Conservation (phyloP, 1,140 invertebrate genomes). For the Drosophila cardini region DNA sequence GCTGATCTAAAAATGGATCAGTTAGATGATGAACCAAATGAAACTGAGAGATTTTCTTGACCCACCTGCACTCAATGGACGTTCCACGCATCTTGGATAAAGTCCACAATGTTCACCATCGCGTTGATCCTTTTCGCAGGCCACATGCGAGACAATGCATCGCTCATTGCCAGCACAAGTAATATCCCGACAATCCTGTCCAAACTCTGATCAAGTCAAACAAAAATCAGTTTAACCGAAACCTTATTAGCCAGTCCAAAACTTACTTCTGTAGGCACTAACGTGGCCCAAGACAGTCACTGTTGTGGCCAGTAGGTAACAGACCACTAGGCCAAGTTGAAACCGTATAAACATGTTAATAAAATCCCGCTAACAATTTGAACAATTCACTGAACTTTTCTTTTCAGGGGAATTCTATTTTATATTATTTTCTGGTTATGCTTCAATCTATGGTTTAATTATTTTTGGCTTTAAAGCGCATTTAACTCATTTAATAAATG, state of each 20-base stretch:
- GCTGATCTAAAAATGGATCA: slow-evolving; percentile 72
- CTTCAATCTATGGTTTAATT: slow-evolving; percentile 29
- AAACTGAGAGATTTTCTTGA: background rate
- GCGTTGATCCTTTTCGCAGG: slow-evolving; percentile 44
- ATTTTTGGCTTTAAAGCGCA: background rate
- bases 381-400: slow-evolving; percentile 10
- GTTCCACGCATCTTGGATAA: slow-evolving; percentile 49
- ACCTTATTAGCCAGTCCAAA: too few relatives aligned
- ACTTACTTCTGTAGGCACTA: slow-evolving; percentile 51
- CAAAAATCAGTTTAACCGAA: background rate
- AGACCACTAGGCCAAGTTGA: slow-evolving; percentile 21
- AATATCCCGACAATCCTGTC: slow-evolving; percentile 53
- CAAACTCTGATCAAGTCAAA: slow-evolving; percentile 41
- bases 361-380: background rate
- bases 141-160: slow-evolving; percentile 35
- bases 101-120: slow-evolving; percentile 50
- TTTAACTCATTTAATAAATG: slow-evolving; percentile 6
- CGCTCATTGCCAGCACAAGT: slow-evolving; percentile 31
- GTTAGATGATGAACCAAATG: slow-evolving; percentile 18
- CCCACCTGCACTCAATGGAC: slow-evolving; percentile 36
- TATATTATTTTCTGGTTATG: slow-evolving; percentile 23
- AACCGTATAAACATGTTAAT: slow-evolving; percentile 15
- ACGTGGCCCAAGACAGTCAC: slow-evolving; percentile 18
- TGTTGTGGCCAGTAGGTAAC: slow-evolving; percentile 22
- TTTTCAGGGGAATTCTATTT: background rate